Evolutionary conservation across 2,888 invertebrate genomes (phyloP).

Genomic region (Phragmatobia fuliginosa): DNA sequence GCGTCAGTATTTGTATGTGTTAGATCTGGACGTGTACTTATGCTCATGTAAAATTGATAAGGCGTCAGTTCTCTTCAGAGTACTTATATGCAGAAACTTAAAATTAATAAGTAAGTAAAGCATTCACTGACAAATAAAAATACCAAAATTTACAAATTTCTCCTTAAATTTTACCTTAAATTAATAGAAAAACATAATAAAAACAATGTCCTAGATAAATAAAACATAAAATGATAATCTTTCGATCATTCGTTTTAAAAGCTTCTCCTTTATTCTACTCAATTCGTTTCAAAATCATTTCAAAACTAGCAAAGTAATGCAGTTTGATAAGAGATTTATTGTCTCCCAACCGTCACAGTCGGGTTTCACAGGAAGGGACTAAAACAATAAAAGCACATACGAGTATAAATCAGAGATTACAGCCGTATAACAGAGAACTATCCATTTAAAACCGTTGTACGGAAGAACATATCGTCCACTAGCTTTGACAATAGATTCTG

Average conservation of each 20-base stretch:
- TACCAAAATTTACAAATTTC: too few species aligned
- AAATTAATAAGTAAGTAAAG: too few species aligned
- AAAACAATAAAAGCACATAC: not conserved
- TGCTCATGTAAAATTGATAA: too few species aligned
- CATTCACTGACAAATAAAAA: too few species aligned
- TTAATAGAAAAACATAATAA: not conserved
- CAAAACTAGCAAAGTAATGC: not conserved
- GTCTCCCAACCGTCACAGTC: slow-evolving; percentile 27
- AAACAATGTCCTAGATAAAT: not conserved
- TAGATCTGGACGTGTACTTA: too few species aligned
- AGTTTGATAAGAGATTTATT: slow-evolving; percentile 16
- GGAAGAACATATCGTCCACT: not conserved
- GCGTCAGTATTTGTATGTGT: too few species aligned
- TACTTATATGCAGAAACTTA: too few species aligned
- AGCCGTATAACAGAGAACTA: slow-evolving; percentile 1
- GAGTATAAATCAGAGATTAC: slow-evolving; percentile 7
- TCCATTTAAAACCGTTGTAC: not conserved
- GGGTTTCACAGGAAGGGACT: slow-evolving; percentile 34
- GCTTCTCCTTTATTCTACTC: not conserved
- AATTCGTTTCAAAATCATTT: not conserved
- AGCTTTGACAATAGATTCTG: not conserved
- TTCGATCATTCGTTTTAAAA: not conserved
- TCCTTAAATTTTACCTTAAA: too few species aligned
- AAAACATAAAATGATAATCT: not conserved
- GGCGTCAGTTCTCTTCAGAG: too few species aligned